Percentiles rank a stretch among this genome's conserved stretches.
phyloP scores from a whole-genome alignment of 2,888 invertebrate genomes.

The Oegoconia quadripuncta region DNA sequence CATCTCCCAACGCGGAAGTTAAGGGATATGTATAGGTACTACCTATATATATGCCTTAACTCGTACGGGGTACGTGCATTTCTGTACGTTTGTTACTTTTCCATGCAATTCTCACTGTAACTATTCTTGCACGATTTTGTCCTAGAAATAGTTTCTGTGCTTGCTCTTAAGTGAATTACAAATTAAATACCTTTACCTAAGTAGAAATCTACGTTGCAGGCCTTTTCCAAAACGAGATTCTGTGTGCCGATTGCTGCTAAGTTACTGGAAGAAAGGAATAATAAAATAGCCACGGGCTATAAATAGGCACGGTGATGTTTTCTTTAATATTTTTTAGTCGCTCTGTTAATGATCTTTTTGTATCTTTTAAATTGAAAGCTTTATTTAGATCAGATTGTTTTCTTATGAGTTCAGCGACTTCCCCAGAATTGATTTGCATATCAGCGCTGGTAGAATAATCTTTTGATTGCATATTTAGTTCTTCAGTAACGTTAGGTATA shows the following conservation, averaged over 20 bases:
- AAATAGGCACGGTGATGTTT: slow-evolving; percentile 81
- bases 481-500: too few relatives aligned
- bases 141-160: background rate
- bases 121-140: background rate
- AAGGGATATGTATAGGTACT: too few relatives aligned
- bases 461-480: too few relatives aligned
- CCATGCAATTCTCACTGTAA: background rate
- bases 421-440: too few relatives aligned
- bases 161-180: background rate
- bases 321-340: slow-evolving; percentile 13
- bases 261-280: slow-evolving; percentile 71
- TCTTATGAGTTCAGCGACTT: background rate
- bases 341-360: slow-evolving; percentile 19
- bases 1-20: slow-evolving; percentile 48
- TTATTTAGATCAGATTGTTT: background rate
- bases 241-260: slow-evolving; percentile 83
- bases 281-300: slow-evolving; percentile 80
- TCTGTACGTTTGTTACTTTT: too few relatives aligned
- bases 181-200: background rate
- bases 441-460: too few relatives aligned
- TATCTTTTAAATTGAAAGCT: too few relatives aligned
- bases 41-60: too few relatives aligned
- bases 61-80: too few relatives aligned
- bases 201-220: slow-evolving; percentile 82
- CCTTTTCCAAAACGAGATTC: slow-evolving; percentile 86